Percentiles rank a stretch among this genome's conserved stretches.
Evolutionary conservation across 1,140 invertebrate genomes (phyloP).

Genomic region (Trichomalopsis sarcophagae): DNA sequence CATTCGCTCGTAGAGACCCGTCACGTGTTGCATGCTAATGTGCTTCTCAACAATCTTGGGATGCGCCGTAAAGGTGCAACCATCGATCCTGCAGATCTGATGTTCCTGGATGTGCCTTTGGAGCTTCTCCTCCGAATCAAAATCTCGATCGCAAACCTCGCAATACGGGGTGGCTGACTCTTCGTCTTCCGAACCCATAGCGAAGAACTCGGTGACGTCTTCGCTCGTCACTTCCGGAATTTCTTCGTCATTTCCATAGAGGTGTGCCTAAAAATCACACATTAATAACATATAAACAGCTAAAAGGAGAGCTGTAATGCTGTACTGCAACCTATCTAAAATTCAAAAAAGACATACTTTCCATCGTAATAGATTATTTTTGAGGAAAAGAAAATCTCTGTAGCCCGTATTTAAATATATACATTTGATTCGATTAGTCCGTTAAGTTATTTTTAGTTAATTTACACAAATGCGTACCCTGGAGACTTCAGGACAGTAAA

Average conservation of each 20-base stretch:
- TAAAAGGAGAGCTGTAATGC: not conserved
- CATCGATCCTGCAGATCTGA: slow-evolving; percentile 84
- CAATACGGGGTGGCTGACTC: slow-evolving; percentile 74
- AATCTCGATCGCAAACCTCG: slow-evolving; percentile 85
- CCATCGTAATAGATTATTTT: slow-evolving; percentile 27
- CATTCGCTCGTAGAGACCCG: slow-evolving; percentile 86
- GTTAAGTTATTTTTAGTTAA: not conserved
- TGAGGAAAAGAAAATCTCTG: slow-evolving; percentile 1
- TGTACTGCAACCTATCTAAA: slow-evolving; percentile 13
- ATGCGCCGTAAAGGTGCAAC: slow-evolving; percentile 88
- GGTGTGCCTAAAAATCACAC: slow-evolving; percentile 64
- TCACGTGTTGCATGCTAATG: slow-evolving; percentile 86
- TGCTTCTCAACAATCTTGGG: slow-evolving; percentile 87
- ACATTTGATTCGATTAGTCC: not conserved
- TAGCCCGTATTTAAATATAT: not conserved
- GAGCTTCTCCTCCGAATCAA: slow-evolving; percentile 77
- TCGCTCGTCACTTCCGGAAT: slow-evolving; percentile 58
- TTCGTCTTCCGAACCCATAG: slow-evolving; percentile 35
- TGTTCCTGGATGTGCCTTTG: slow-evolving; percentile 82
- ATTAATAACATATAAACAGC: slow-evolving; percentile 35
- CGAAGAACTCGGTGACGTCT: slow-evolving; percentile 43
- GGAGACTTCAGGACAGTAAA: not conserved
- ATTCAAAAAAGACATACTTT: slow-evolving; percentile 54
- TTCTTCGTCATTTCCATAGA: slow-evolving; percentile 61
- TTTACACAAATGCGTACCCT: not conserved